phyloP scores from a whole-genome alignment of 2,113 vertebrate genomes.

The Zootoca vivipara region DNA sequence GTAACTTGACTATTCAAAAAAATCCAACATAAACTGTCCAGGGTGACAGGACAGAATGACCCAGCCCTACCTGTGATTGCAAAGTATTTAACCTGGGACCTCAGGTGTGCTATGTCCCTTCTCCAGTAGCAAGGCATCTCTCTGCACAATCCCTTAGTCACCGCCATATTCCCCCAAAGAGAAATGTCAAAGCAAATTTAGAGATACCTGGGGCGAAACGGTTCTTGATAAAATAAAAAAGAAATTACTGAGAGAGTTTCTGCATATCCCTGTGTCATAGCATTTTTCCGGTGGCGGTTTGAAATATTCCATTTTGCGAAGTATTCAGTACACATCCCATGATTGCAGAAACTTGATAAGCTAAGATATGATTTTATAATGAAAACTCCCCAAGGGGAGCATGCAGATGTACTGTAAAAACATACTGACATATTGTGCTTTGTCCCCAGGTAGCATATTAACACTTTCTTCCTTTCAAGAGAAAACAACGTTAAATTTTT shows the following conservation, averaged over 20 bases:
- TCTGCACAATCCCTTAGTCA: no score
- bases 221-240: background rate
- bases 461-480: constrained; percentile 6
- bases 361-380: constrained; percentile 4
- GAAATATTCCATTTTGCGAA: background rate
- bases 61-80: no score
- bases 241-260: background rate
- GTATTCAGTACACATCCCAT: constrained; percentile 6
- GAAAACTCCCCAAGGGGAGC: constrained; percentile 11
- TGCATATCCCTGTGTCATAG: background rate
- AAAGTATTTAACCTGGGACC: no score
- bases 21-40: no score
- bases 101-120: no score
- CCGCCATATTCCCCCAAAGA: background rate
- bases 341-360: constrained; percentile 14
- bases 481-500: constrained; percentile 14
- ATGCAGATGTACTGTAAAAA: constrained; percentile 7
- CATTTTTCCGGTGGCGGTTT: background rate
- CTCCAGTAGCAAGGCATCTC: background rate
- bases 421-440: background rate
- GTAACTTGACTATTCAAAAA: no score
- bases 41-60: no score
- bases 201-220: background rate
- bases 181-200: background rate
- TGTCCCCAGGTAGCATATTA: constrained; percentile 8